Evolutionary conservation across 2,797 vertebrate species (phyloP), one percentile per base, ranked within the genome.

Genomic region (Cuniculus paca): DNA sequence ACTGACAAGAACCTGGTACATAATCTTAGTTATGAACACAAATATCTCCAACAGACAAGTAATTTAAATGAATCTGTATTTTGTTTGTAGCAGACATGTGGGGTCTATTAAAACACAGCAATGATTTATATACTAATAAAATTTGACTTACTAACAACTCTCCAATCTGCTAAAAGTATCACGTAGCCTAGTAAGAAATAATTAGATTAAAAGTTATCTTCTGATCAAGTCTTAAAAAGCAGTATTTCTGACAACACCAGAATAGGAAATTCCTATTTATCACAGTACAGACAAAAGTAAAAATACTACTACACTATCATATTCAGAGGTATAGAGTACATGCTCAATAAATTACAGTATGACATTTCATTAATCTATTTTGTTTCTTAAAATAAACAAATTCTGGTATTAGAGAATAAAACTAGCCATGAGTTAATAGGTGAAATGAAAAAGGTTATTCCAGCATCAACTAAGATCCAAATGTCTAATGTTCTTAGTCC

Each of bases 141-240:
- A 85, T 20, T 54, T 85, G 78, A 90, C 70, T 96, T 95, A 95
- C 60, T 90, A 96, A 70, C 16, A 96, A 94, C 22, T 96, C 52
- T 95, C 39, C 78, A 95, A 77, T 84, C 39, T 94, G n/a, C 68
- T 89, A 42, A 89, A 93, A 93, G 36, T 92, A 74, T 42, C 31
- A 90, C 48, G 20, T 4, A 60, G 48, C 17, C 50, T 26, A 89
- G n/a, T 88, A 50, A 61, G 54, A 95, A 39, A 16, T 19, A 95
- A 97, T 95, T 58, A 94, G 24, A 93, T 87, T 92, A 77, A 72
- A 94, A 89, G 39, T 87, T 97, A 90, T 52, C 28, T 97, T 95
- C 19, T 45, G 85, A 86, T 81, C 65, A 91, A 94, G 84, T 95
- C 81, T 96, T 94, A 93, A 39, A 83, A 92, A 95, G 79, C 11